A percentile compares a stretch with the other conserved stretches of the same genome.
Evolutionary conservation across 2,888 invertebrate genomes (phyloP).

Genomic region (Lasioglossum lativentre): DNA sequence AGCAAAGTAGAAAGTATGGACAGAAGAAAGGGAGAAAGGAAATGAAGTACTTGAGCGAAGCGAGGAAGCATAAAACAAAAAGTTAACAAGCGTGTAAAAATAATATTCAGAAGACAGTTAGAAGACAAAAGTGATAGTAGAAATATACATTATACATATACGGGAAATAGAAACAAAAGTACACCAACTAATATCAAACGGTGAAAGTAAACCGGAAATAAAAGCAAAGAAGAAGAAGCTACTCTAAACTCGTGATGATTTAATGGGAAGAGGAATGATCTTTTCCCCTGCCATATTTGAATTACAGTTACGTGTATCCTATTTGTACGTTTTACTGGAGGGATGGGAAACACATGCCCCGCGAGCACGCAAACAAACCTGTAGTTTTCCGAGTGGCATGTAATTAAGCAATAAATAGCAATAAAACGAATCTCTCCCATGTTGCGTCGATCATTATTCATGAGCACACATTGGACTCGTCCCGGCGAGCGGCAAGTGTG

Average conservation of each 20-base stretch:
- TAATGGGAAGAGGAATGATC: background rate
- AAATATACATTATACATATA: too few relatives aligned
- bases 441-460: constrained; percentile 3
- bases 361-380: background rate
- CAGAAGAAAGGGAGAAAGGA: too few relatives aligned
- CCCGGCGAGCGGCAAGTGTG: background rate
- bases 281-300: background rate
- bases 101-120: too few relatives aligned
- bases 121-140: too few relatives aligned
- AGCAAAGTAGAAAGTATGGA: too few relatives aligned
- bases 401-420: constrained; percentile 12
- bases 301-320: background rate
- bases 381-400: background rate
- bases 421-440: constrained; percentile 12
- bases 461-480: constrained; percentile 3
- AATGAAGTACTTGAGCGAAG: too few relatives aligned
- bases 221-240: background rate
- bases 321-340: background rate
- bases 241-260: background rate
- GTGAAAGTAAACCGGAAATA: background rate
- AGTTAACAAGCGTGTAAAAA: too few relatives aligned
- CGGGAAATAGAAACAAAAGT: background rate
- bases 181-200: background rate
- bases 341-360: background rate
- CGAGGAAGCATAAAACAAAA: too few relatives aligned